These are phyloP conservation scores for Styela clava DNA, from an alignment of 23 tunicate species.

Conservation along the genomic window DNA sequence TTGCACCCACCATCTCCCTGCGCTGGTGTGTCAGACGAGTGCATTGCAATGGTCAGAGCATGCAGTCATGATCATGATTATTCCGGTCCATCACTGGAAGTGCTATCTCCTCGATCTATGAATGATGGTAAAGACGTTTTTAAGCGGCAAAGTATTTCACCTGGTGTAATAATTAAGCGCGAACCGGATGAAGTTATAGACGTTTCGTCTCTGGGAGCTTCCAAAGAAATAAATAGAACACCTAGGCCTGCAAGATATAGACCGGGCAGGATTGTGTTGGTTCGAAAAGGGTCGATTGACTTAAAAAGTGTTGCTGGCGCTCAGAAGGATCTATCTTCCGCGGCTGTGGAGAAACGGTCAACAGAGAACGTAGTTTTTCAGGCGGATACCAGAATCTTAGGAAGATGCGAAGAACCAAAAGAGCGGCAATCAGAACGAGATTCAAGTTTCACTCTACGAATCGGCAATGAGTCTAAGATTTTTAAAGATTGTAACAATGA, in stretches of 20 bases:
- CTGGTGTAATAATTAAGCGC: constrained; percentile 11
- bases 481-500: not conserved
- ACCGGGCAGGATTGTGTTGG: not conserved
- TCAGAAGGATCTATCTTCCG: not conserved
- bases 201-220: not conserved
- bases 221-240: not conserved
- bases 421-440: not conserved
- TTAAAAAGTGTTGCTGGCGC: not conserved
- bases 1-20: constrained; percentile 35
- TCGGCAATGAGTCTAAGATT: not conserved
- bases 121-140: not conserved
- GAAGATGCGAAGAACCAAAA: not conserved
- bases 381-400: not conserved
- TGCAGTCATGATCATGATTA: constrained; percentile 93
- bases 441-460: not conserved
- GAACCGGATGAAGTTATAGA: not conserved
- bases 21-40: constrained; percentile 65
- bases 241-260: not conserved
- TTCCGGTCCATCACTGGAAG: constrained; percentile 1
- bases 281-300: not conserved
- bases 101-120: not conserved
- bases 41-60: constrained; percentile 79
- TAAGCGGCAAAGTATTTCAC: not conserved
- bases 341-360: not conserved
- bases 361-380: not conserved